These are phyloP conservation scores for Tubulanus polymorphus DNA, from an alignment of 2,888 invertebrate species.

Conservation along the genomic window DNA sequence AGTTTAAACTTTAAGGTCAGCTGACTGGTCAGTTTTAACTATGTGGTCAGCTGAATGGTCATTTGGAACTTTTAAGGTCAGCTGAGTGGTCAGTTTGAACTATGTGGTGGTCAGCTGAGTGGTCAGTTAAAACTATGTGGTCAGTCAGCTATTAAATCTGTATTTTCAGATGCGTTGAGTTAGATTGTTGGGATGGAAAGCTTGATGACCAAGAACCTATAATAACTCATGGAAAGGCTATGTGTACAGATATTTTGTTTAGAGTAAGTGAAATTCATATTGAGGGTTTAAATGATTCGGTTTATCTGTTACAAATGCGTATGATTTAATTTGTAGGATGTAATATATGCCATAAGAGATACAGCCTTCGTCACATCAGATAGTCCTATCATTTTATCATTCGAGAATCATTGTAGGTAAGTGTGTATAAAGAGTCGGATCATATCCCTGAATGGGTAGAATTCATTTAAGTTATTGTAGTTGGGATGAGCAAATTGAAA, in stretches of 20 bases:
- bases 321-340: slow-evolving; percentile 61
- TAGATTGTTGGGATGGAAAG: slow-evolving; percentile 99
- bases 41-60: too few relatives aligned
- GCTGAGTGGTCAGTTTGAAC: too few relatives aligned
- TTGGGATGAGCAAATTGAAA: too few relatives aligned
- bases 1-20: too few relatives aligned
- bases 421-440: too few relatives aligned
- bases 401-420: slow-evolving; percentile 96
- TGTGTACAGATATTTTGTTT: slow-evolving; percentile 99
- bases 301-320: neutral
- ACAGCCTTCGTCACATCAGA: slow-evolving; percentile 98
- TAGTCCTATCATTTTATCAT: slow-evolving; percentile 94
- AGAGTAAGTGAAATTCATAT: slow-evolving; percentile 60
- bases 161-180: slow-evolving; percentile 78
- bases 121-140: too few relatives aligned
- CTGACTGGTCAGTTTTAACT: too few relatives aligned
- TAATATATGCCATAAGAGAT: slow-evolving; percentile 93
- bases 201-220: slow-evolving; percentile 98
- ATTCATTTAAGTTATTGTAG: too few relatives aligned
- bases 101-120: too few relatives aligned
- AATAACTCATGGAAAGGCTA: slow-evolving; percentile 98
- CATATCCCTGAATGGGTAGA: too few relatives aligned
- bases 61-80: too few relatives aligned
- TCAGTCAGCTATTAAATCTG: too few relatives aligned
- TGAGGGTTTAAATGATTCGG: neutral